phyloP scores from a whole-genome alignment of 2,113 vertebrate genomes.

The Amia ocellicauda region DNA sequence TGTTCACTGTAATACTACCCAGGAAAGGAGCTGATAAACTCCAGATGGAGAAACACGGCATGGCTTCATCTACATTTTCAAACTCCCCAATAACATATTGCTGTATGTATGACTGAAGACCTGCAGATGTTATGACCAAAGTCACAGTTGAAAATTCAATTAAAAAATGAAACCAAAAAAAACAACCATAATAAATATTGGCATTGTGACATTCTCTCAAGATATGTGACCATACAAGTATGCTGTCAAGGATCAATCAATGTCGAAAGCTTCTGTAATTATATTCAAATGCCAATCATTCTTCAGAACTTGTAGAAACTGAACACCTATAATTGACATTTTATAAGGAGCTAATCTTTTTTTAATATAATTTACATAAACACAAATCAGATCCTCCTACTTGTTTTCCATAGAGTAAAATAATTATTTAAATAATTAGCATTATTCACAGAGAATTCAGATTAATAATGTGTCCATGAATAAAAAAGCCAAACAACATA shows the following conservation, averaged over 20 bases:
- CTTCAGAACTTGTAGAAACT: too few species aligned
- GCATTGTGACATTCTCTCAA: background rate
- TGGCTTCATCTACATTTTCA: constrained; percentile 13
- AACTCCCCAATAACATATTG: constrained; percentile 11
- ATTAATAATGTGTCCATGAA: too few species aligned
- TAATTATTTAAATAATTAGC: too few species aligned
- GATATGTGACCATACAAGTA: background rate
- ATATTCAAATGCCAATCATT: too few species aligned
- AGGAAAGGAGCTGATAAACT: constrained; percentile 77
- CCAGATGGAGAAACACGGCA: constrained; percentile 72
- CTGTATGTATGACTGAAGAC: constrained; percentile 1
- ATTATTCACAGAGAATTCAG: too few species aligned
- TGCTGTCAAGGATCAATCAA: constrained; percentile 27
- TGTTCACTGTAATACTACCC: constrained; percentile 77
- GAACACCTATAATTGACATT: too few species aligned
- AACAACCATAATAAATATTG: constrained; percentile 10
- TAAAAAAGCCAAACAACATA: too few species aligned
- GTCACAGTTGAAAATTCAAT: constrained; percentile 20
- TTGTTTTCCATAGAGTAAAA: too few species aligned
- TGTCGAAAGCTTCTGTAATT: constrained; percentile 5
- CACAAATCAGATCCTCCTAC: too few species aligned
- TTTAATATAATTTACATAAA: too few species aligned
- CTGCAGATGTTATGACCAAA: constrained; percentile 8
- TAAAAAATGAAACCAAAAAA: constrained; percentile 11
- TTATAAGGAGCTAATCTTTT: too few species aligned